Conservation (phyloP, 2,113 vertebrate genomes). For the Perca flavescens region DNA sequence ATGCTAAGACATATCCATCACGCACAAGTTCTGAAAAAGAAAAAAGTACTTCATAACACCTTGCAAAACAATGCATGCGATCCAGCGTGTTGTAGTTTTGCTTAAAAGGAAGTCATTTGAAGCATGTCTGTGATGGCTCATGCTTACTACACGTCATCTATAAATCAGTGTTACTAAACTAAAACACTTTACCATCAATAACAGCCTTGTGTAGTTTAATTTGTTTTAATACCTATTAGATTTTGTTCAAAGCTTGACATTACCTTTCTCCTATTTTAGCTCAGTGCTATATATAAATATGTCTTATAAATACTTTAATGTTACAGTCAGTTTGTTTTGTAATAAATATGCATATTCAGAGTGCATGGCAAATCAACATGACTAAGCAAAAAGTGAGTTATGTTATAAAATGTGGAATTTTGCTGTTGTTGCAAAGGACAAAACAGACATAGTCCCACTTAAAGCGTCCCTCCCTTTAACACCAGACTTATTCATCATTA, state of each 20-base stretch:
- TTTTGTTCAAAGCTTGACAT: background rate
- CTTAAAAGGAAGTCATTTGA: background rate
- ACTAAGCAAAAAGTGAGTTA: background rate
- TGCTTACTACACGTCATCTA: background rate
- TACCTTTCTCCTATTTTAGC: background rate
- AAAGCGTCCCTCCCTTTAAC: background rate
- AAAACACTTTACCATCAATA: background rate
- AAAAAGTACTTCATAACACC: no score
- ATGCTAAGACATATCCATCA: background rate
- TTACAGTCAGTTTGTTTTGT: background rate
- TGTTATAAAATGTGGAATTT: background rate
- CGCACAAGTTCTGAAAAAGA: slow-evolving; percentile 1
- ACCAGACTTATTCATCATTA: background rate
- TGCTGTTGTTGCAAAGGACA: no score
- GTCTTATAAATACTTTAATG: background rate
- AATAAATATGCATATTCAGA: background rate
- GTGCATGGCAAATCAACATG: background rate
- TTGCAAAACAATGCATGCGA: background rate
- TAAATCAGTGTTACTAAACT: background rate
- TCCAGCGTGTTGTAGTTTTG: background rate
- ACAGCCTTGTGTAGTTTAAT: background rate
- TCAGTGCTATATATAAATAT: no score
- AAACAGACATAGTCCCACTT: background rate
- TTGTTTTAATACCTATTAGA: background rate
- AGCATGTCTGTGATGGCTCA: background rate